A percentile compares a stretch with the other conserved stretches of the same genome.
Evolutionary conservation across 2,113 vertebrate genomes (phyloP).

Genomic region (Formicarius rufipectus): DNA sequence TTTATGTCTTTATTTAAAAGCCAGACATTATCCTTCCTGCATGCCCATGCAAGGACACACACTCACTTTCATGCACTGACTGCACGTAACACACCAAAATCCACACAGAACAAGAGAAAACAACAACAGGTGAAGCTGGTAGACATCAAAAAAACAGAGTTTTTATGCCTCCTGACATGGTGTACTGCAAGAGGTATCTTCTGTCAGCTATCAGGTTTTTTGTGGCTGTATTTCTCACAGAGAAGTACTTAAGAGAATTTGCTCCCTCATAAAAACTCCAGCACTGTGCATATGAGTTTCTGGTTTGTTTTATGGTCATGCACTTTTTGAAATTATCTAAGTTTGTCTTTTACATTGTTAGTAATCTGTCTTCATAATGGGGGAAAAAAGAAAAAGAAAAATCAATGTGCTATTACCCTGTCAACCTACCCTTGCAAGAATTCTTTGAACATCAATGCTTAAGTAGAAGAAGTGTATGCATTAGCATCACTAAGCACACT

Average conservation of each 20-base stretch:
- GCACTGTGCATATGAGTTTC: background rate
- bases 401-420: slow-evolving; percentile 58
- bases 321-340: slow-evolving; percentile 17
- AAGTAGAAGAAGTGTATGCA: slow-evolving; percentile 40
- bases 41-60: background rate
- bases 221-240: background rate
- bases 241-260: background rate
- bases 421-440: slow-evolving; percentile 27
- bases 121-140: background rate
- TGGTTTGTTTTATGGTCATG: background rate
- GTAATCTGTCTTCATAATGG: slow-evolving; percentile 28
- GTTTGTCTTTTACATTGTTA: slow-evolving; percentile 20
- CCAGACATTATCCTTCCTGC: background rate
- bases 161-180: background rate
- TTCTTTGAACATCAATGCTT: slow-evolving; percentile 27
- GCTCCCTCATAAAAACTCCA: background rate
- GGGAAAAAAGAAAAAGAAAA: slow-evolving; percentile 10
- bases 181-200: background rate
- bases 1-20: background rate
- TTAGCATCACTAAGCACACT: slow-evolving; percentile 31
- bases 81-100: background rate
- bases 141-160: background rate
- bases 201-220: background rate
- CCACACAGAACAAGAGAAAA: background rate
- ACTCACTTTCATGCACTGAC: background rate